Base-by-base conservation (phyloP, 2,113 vertebrate genomes). In the Chloroceryle aenea region DNA sequence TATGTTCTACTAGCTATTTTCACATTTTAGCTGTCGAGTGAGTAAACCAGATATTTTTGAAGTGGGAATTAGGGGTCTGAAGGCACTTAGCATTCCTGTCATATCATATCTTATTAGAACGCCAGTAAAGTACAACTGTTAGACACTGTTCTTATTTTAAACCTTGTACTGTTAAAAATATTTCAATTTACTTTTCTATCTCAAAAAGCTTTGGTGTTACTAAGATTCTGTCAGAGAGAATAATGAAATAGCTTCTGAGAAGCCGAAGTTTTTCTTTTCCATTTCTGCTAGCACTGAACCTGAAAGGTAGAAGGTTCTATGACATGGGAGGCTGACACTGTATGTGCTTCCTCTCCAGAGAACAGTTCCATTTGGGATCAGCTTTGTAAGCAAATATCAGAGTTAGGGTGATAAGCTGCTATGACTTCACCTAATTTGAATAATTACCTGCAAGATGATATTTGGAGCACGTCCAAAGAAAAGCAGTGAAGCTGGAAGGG, bases 41-140 rank as follows among this genome's bases (percentile, higher is more conserved):
- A 96, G 63, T 90, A 91, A 96, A 89, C 15, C 25, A 80, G 50
- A 66, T 56, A 74, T 14, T 95, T 93, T 42, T 80, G 47, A 89
- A 83, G 79, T 53, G 83, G 47, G 83, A 97, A 91, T 83, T 76
- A 92, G 79, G 84, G 48, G 14, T 62, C 48, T 90, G 53, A 92
- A 94, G 68, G 90, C 62, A 69, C 58, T 97, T 85, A 61, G 36
- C 53, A 89, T 90, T 97, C 92, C 56, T 87, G 81, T 88, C 86
- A 64, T 56, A 94, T 87, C 73, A n/a, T 76, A 96, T 78, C 38
- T 75, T 91, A 71, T 94, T 94, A 95, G 61, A 66, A 56, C 34
- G 61, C 81, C 71, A 86, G 62, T 63, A 95, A 93, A 86, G 62
- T 74, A 68, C 61, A 88, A 45, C 68, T 87, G 9, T 80, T 81